A percentile compares a stretch with the other conserved stretches of the same genome.
These are phyloP conservation scores for Geothlypis trichas DNA, from an alignment of 2,113 vertebrate species.

Conservation along the genomic window DNA sequence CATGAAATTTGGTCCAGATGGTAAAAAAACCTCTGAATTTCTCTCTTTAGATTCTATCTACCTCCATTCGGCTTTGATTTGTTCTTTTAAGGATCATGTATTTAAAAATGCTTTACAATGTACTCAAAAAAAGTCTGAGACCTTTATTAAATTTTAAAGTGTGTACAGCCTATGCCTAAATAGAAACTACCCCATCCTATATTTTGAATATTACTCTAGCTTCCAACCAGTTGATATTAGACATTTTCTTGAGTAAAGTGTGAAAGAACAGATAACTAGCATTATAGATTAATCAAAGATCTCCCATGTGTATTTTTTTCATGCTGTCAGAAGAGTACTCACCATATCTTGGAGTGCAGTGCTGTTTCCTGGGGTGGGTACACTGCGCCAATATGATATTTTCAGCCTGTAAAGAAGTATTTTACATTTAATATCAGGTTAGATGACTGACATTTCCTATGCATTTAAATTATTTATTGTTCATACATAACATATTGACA, in stretches of 20 bases:
- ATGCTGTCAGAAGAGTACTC: slow-evolving; percentile 43
- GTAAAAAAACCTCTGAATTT: neutral
- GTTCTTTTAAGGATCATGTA: neutral
- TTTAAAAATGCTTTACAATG: neutral
- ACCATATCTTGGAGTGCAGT: slow-evolving; percentile 75
- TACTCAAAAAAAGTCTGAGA: neutral
- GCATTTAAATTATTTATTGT: neutral
- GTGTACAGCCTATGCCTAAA: neutral
- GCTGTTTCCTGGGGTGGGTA: slow-evolving; percentile 82
- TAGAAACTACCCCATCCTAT: neutral
- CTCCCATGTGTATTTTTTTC: neutral
- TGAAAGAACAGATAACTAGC: neutral
- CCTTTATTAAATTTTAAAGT: neutral
- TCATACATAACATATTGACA: neutral
- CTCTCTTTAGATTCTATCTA: neutral
- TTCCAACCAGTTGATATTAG: neutral
- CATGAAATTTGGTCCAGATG: too few relatives aligned
- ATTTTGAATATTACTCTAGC: neutral
- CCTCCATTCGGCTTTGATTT: neutral
- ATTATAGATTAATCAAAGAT: neutral
- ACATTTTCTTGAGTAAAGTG: neutral
- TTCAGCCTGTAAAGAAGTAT: slow-evolving; percentile 63
- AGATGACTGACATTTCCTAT: neutral
- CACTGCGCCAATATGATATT: slow-evolving; percentile 72
- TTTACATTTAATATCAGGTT: neutral